Base-by-base conservation (phyloP, 2,888 invertebrate species). In the Gastrophysa polygoni region DNA sequence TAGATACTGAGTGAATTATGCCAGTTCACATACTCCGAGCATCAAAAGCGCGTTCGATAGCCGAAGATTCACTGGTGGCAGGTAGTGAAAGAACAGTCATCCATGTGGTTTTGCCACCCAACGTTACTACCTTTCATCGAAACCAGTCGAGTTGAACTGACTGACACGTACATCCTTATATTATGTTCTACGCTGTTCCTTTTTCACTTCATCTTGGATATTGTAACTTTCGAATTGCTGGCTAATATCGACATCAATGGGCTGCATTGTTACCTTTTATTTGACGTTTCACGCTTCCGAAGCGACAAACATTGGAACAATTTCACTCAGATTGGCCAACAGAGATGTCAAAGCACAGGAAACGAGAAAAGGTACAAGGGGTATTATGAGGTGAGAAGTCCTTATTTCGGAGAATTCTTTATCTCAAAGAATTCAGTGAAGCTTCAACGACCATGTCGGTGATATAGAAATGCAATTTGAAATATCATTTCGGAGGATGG, bases 41-140 rank as follows among this genome's bases (percentile, higher is more conserved):
- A n/a, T n/a, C n/a, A n/a, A n/a, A n/a, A n/a, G n/a, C n/a, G n/a
- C n/a, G n/a, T n/a, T n/a, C n/a, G n/a, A n/a, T n/a, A n/a, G n/a
- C n/a, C n/a, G n/a, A 5, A 24, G 24, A 24, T 24, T 7, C 3
- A 24, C n/a, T n/a, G 24, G 24, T 5, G 4, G 24, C 24, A 24
- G 24, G 24, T 24, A 24, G 24, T 5, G 24, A 24, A 3, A n/a
- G n/a, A n/a, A 24, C 51, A 17, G 28, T 6, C 51, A 18, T 51
- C 17, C 32, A 49, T 52, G 70, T 71, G 73, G 73, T 75, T 75
- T 75, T 71, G 72, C 71, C 64, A 67, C 56, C 68, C 71, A 69
- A 71, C 67, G 72, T 70, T 69, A 68, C n/a, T 69, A 71, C 47
- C 71, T 73, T 68, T 74, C 72, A 75, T 74, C 73, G 72, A 69